These are phyloP conservation scores for Ichneumon xanthorius DNA, from an alignment of 2,888 invertebrate genomes.

Conservation along the genomic window DNA sequence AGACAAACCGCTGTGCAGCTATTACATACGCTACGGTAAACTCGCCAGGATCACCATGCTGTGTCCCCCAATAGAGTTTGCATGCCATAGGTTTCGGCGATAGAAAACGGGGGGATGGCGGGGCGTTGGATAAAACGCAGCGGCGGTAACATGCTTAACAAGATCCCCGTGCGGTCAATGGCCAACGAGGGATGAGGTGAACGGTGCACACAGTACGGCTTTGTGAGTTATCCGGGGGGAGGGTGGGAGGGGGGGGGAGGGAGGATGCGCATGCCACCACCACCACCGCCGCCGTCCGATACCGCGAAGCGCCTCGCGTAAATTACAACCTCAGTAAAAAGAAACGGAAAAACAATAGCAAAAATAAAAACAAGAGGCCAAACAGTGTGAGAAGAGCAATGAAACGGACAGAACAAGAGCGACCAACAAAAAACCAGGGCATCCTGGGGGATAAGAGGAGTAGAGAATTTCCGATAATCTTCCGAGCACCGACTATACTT, in stretches of 20 bases:
- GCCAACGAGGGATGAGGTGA: slow-evolving; percentile 62
- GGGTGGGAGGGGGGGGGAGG: neutral
- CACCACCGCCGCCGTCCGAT: slow-evolving; percentile 11
- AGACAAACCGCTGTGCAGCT: slow-evolving; percentile 51
- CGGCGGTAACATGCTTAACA: slow-evolving; percentile 73
- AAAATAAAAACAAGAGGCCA: neutral
- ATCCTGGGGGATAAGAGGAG: slow-evolving; percentile 16
- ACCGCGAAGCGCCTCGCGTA: slow-evolving; percentile 27
- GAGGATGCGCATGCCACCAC: slow-evolving; percentile 19
- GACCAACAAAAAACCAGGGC: neutral
- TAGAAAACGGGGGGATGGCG: neutral
- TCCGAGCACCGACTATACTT: slow-evolving; percentile 26
- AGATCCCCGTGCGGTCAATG: slow-evolving; percentile 72
- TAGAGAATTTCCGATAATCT: slow-evolving; percentile 45
- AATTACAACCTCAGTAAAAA: slow-evolving; percentile 53
- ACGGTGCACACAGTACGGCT: slow-evolving; percentile 64
- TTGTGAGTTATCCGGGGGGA: slow-evolving; percentile 61
- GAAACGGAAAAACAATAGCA: slow-evolving; percentile 6
- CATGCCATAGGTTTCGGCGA: slow-evolving; percentile 43
- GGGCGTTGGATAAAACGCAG: slow-evolving; percentile 61
- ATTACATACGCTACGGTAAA: slow-evolving; percentile 47
- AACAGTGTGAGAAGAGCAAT: slow-evolving; percentile 13
- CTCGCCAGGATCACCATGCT: slow-evolving; percentile 39
- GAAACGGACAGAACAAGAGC: neutral
- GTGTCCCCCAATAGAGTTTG: slow-evolving; percentile 34